Conservation (phyloP, 2,113 vertebrate genomes). For the Coturnix japonica region DNA sequence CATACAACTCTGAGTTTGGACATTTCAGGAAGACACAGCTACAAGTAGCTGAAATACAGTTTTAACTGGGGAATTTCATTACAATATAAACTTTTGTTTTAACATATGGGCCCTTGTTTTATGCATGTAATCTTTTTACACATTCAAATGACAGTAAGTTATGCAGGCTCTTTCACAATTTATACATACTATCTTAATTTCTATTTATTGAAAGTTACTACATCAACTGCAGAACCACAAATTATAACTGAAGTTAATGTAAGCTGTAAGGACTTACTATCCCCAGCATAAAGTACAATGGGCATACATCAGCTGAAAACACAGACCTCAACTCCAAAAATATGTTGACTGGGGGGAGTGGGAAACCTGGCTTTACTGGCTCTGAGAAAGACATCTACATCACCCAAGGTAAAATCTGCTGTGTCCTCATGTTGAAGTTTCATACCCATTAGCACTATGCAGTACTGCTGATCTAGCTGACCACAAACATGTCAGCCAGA, state of each 20-base stretch:
- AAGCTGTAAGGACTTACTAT: not conserved
- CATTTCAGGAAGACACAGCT: not conserved
- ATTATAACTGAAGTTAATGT: not conserved
- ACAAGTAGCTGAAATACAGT: not conserved
- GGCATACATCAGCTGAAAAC: not conserved
- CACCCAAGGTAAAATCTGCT: not conserved
- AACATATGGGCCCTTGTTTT: not conserved
- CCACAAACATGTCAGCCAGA: not conserved
- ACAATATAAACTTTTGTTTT: not conserved
- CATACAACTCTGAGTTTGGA: not conserved
- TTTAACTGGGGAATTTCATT: slow-evolving; percentile 6
- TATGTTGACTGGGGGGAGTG: not conserved
- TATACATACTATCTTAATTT: not conserved
- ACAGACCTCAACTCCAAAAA: not conserved
- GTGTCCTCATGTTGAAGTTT: not conserved
- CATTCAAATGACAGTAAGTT: slow-evolving; percentile 32
- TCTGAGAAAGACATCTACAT: not conserved
- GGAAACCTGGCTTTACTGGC: not conserved
- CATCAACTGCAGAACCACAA: not conserved
- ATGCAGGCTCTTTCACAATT: slow-evolving; percentile 16
- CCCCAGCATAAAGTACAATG: not conserved
- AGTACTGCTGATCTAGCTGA: not conserved
- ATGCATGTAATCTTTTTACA: not conserved
- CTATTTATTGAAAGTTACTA: not conserved
- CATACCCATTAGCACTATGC: not conserved